Evolutionary conservation across 2,797 vertebrate genomes (phyloP), one percentile per base, ranked within the genome.

Genomic region (Coregonus suidteri): DNA sequence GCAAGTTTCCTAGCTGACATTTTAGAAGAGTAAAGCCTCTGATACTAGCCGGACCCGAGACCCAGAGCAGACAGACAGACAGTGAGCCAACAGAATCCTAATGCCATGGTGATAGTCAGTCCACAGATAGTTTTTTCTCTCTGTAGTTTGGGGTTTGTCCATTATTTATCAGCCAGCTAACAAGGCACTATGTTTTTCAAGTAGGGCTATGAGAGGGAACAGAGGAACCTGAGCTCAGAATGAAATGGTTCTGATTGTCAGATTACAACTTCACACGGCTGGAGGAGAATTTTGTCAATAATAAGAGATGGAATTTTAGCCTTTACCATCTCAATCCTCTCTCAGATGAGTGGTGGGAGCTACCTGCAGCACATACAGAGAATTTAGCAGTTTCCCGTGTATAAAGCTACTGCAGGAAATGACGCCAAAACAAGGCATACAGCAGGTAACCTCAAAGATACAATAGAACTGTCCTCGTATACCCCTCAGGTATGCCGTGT

Each of bases 121-220:
- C 54, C 14, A 9, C 13, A 56, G 30, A 70, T n/a, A 15, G 7
- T n/a, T 64, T 30, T 30, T 41, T 71, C 65, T 72, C 47, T 79
- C 76, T 87, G 81, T 81, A 81, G 78, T 89, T 80, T 74, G 66
- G 73, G 13, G 14, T 62, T 41, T 67, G 84, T 90, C 83, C 84
- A 92, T 91, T 89, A 92, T 92, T 91, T 59, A 91, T 84, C 67
- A 70, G 0, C 4, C 6, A 20, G 79, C 81, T 91, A 90, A 87
- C n/a, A n/a, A n/a, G n/a, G n/a, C n/a, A n/a, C 83, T 52, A 16
- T 65, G 77, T 74, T 64, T 85, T 83, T 86, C 16, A 41, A 86
- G 83, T 77, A 18, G 64, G 68, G 59, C 74, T 77, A 47, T 47
- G 78, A 75, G 82, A 81, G 78, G 69, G 47, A 54, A 67, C 70